phyloP scores from a whole-genome alignment of 2,797 vertebrate genomes.

The Rousettus madagascariensis region DNA sequence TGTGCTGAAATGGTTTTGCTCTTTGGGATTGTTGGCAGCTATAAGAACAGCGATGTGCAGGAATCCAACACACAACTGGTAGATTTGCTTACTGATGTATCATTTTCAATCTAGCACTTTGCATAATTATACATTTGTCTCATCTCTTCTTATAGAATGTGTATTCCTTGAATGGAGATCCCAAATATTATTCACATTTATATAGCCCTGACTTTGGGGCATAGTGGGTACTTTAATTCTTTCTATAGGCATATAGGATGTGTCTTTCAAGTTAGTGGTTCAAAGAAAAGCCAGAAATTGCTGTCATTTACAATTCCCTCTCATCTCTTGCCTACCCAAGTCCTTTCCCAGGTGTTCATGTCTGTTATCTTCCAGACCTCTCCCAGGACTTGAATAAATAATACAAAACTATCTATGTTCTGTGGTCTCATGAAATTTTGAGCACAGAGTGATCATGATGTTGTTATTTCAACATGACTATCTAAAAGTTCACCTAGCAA shows the following conservation, averaged over 20 bases:
- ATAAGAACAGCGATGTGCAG: background rate
- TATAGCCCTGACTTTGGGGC: accelerated
- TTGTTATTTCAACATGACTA: background rate
- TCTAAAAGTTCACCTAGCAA: background rate
- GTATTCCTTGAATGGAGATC: background rate
- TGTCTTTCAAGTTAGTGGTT: background rate
- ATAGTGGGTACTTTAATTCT: background rate
- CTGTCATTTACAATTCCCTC: background rate
- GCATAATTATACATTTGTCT: background rate
- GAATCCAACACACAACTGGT: background rate
- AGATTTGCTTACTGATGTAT: background rate
- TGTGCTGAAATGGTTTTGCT: background rate
- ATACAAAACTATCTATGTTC: background rate
- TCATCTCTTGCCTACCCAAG: background rate
- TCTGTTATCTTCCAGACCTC: background rate
- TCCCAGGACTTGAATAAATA: background rate
- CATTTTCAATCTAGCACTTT: background rate
- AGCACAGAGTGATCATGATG: background rate
- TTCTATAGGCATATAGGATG: background rate
- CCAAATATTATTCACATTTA: background rate
- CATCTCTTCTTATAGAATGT: background rate
- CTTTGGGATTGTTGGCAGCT: background rate
- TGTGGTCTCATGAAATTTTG: background rate
- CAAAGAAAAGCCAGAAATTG: background rate
- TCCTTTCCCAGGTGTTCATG: background rate